Conservation (phyloP, 2,797 vertebrate genomes). For the Anguilla obscura region DNA sequence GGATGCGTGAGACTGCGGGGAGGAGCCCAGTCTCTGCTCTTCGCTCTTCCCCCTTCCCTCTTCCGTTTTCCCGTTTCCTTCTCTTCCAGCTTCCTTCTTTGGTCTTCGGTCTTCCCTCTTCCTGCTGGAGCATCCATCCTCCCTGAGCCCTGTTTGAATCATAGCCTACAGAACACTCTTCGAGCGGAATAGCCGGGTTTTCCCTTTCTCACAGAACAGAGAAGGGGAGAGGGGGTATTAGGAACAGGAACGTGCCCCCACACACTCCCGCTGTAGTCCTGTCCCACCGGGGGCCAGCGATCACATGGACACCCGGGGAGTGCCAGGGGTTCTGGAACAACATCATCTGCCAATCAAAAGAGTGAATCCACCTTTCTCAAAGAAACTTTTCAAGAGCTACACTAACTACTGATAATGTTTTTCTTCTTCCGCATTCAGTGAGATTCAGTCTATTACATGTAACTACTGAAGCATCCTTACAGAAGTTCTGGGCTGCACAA, state of each 20-base stretch:
- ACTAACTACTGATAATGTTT: not conserved
- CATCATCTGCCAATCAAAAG: not conserved
- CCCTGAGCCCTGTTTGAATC: not conserved
- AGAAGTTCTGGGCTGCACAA: not conserved
- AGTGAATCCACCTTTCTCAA: not conserved
- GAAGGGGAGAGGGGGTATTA: not conserved
- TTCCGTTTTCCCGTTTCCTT: too few species aligned
- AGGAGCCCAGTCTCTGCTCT: not conserved
- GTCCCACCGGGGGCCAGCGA: not conserved
- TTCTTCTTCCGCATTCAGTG: not conserved
- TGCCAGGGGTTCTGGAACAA: not conserved
- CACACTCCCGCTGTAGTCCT: not conserved
- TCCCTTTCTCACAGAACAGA: not conserved
- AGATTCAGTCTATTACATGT: not conserved
- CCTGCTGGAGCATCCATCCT: not conserved
- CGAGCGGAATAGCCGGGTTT: not conserved
- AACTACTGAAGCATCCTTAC: constrained; percentile 4
- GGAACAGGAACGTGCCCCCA: not conserved
- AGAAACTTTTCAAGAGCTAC: not conserved
- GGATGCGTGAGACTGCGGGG: not conserved
- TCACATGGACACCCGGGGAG: too few species aligned
- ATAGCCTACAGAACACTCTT: not conserved
- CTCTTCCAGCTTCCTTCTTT: not conserved
- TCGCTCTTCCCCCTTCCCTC: not conserved
- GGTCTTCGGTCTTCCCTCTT: not conserved